Evolutionary conservation across 2,888 invertebrate species (phyloP).

Genomic region (Malachius bipustulatus): DNA sequence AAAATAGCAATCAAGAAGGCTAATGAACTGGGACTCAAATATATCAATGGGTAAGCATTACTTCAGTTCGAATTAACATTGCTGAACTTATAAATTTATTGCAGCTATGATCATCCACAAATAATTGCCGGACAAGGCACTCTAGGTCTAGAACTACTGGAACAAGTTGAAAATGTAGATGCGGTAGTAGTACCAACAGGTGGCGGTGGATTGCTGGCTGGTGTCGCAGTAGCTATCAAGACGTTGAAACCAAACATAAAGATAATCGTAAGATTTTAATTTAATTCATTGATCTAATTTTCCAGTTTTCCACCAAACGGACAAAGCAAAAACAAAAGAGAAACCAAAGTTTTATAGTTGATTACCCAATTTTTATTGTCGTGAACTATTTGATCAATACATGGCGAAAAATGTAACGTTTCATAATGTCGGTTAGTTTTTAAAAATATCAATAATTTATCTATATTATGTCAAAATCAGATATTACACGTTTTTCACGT

Average conservation of each 20-base stretch:
- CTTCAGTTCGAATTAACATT: too few species aligned
- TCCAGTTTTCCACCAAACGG: too few species aligned
- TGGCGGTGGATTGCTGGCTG: constrained; percentile 88
- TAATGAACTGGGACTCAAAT: constrained; percentile 56
- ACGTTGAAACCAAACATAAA: constrained; percentile 68
- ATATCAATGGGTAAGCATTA: constrained; percentile 78
- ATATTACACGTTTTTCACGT: too few species aligned
- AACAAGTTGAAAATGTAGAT: constrained; percentile 73
- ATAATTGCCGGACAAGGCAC: constrained; percentile 95
- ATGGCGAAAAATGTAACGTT: too few species aligned
- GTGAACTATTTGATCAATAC: too few species aligned
- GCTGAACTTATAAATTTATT: constrained; percentile 13
- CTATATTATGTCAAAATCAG: too few species aligned
- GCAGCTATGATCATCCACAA: constrained; percentile 86
- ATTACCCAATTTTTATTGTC: too few species aligned
- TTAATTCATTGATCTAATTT: constrained; percentile 5
- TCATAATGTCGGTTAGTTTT: too few species aligned
- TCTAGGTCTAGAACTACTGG: constrained; percentile 81
- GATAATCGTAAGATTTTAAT: constrained; percentile 60
- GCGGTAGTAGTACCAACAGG: constrained; percentile 88
- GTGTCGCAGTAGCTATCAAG: constrained; percentile 81
- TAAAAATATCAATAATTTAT: too few species aligned
- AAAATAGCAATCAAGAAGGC: constrained; percentile 63
- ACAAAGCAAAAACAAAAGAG: too few species aligned
- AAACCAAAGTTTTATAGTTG: too few species aligned